Evolutionary conservation across 2,888 invertebrate genomes (phyloP).

Genomic region (Euzophera pinguis): DNA sequence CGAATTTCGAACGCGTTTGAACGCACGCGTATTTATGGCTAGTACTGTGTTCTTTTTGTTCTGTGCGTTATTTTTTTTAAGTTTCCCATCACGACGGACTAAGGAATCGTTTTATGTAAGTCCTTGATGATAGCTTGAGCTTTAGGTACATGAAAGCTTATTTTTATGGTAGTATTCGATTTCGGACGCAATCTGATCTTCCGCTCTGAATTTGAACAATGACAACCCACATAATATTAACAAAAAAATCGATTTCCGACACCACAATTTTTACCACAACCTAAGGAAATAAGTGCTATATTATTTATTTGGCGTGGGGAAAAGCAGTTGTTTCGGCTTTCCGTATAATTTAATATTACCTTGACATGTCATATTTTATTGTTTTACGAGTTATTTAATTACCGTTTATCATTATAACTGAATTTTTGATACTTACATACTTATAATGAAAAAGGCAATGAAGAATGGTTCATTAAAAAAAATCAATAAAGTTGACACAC

Average conservation of each 20-base stretch:
- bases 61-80: constrained; percentile 29
- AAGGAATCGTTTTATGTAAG: constrained; percentile 47
- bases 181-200: constrained; percentile 28
- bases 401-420: background rate
- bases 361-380: background rate
- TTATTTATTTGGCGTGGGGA: constrained; percentile 19
- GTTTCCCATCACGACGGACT: constrained; percentile 14
- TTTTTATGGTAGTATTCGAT: constrained; percentile 37
- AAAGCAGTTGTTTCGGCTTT: constrained; percentile 11
- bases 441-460: no score
- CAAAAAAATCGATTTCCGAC: background rate
- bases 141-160: constrained; percentile 38
- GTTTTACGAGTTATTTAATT: background rate
- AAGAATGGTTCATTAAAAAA: no score
- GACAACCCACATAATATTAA: background rate
- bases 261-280: background rate
- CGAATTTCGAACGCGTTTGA: constrained; percentile 30
- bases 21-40: constrained; percentile 39
- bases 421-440: no score
- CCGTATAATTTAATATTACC: background rate
- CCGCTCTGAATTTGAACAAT: constrained; percentile 10
- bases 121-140: constrained; percentile 45
- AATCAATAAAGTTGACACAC: no score
- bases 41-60: constrained; percentile 48
- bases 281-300: constrained; percentile 8